A percentile compares a stretch with the other conserved stretches of the same genome.
Evolutionary conservation across 2,797 vertebrate species (phyloP).

Genomic region (Amazona ochrocephala): DNA sequence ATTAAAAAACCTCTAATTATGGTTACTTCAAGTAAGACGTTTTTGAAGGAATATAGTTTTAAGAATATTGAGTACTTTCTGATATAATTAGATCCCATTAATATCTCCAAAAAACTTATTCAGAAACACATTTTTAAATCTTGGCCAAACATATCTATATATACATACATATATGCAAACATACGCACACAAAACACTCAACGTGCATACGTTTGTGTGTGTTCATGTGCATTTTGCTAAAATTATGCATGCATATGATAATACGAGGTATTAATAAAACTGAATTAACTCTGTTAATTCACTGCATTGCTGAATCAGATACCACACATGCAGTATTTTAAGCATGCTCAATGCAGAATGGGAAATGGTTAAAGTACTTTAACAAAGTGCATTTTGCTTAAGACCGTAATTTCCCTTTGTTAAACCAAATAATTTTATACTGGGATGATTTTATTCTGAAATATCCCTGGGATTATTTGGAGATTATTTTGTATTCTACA

Average conservation of each 20-base stretch:
- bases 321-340: neutral
- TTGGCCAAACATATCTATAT: neutral
- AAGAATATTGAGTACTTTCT: neutral
- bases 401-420: neutral
- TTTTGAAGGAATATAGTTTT: neutral
- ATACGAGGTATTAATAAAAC: neutral
- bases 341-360: neutral
- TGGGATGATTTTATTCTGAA: neutral
- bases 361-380: neutral
- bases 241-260: neutral
- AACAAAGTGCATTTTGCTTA: neutral
- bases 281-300: neutral
- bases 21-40: neutral
- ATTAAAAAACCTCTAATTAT: neutral
- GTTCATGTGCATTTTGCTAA: neutral
- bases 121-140: neutral
- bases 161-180: neutral
- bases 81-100: neutral
- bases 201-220: rapidly evolving
- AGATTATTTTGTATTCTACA: neutral
- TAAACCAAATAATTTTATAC: neutral
- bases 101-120: neutral
- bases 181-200: neutral
- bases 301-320: neutral
- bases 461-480: neutral